Evolutionary conservation across 2,888 invertebrate genomes (phyloP).

Genomic region (Hipparchia semele): DNA sequence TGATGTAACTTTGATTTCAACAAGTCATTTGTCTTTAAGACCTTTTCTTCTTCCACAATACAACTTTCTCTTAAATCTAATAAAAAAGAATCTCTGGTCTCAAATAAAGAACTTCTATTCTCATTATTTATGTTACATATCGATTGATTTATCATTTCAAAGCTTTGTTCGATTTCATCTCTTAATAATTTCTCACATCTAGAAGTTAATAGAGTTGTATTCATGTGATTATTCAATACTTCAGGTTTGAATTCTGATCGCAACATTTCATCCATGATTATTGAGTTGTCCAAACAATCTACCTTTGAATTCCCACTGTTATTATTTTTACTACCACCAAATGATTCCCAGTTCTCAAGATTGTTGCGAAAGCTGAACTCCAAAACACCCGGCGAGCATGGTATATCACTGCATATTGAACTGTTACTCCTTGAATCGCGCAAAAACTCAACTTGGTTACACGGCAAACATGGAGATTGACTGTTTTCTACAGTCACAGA

Average conservation of each 20-base stretch:
- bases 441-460: conserved; percentile 73
- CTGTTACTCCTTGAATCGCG: conserved; percentile 59
- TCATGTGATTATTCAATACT: conserved; percentile 42
- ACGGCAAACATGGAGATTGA: conserved; percentile 71
- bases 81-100: conserved; percentile 73
- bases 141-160: conserved; percentile 79
- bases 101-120: conserved; percentile 56
- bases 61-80: conserved; percentile 66
- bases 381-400: conserved; percentile 58
- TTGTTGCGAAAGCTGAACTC: conserved; percentile 49
- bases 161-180: conserved; percentile 67
- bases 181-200: conserved; percentile 49
- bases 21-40: conserved; percentile 40
- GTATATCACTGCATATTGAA: conserved; percentile 53
- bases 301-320: conserved; percentile 30
- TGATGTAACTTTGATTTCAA: conserved; percentile 38
- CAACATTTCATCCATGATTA: conserved; percentile 59
- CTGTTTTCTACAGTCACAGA: conserved; percentile 46
- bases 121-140: conserved; percentile 67
- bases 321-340: conserved; percentile 48
- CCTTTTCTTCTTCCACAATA: conserved; percentile 45
- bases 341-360: conserved; percentile 56
- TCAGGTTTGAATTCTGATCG: conserved; percentile 53
- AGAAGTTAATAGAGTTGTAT: conserved; percentile 43
- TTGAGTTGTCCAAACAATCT: background rate